A percentile compares a stretch with the other conserved stretches of the same genome.
These are phyloP conservation scores for Heliconius hewitsoni DNA, from an alignment of 1,140 invertebrate species.

Conservation along the genomic window DNA sequence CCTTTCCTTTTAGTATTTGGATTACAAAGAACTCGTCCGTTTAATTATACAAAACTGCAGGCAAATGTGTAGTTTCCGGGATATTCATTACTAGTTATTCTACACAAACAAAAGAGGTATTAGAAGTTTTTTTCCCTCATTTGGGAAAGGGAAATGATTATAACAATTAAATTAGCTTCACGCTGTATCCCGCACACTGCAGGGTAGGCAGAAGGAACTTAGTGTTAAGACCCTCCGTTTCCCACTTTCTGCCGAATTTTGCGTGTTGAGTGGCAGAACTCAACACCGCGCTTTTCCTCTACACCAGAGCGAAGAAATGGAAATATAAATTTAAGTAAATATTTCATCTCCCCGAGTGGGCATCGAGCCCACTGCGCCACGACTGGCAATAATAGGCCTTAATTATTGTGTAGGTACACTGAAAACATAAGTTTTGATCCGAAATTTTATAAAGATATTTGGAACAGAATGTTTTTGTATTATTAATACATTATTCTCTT, in stretches of 20 bases:
- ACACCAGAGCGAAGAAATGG: no score
- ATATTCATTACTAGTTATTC: neutral
- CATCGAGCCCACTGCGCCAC: no score
- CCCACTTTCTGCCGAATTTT: no score
- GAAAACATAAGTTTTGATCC: neutral
- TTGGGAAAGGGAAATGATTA: neutral
- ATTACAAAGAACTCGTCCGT: neutral
- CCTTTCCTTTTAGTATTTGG: neutral
- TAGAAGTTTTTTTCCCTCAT: neutral
- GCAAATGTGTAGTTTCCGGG: constrained; percentile 1
- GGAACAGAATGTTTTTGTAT: neutral
- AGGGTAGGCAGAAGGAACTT: no score
- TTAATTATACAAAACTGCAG: constrained; percentile 1
- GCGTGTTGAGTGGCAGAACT: no score
- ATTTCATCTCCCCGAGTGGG: no score
- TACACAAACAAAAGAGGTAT: neutral
- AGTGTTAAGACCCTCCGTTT: no score
- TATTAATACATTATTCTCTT: neutral
- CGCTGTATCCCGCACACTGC: no score
- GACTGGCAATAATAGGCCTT: neutral
- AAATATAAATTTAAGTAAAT: no score
- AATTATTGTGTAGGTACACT: neutral
- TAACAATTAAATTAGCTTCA: neutral
- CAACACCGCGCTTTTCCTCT: no score
- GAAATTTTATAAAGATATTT: neutral